These are phyloP conservation scores for Amphiduros pacificus DNA, from an alignment of 2,888 invertebrate genomes.

Conservation along the genomic window DNA sequence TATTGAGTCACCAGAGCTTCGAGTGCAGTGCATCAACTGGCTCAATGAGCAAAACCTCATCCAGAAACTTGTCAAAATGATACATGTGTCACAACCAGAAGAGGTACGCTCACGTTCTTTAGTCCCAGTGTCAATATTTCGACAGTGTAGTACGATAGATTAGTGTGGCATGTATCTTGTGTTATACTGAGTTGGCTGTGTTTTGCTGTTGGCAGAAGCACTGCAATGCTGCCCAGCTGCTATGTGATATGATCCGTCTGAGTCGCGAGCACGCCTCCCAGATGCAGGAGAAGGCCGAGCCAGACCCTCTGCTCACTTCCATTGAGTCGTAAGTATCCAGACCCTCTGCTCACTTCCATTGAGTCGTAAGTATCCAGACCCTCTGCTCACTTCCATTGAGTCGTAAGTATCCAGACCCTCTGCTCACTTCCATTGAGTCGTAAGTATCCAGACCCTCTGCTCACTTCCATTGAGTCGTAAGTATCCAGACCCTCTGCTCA, in stretches of 20 bases:
- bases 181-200: not conserved
- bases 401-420: constrained; percentile 73
- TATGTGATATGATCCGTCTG: constrained; percentile 80
- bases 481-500: constrained; percentile 42
- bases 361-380: constrained; percentile 75
- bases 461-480: constrained; percentile 76
- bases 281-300: constrained; percentile 66
- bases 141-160: not conserved
- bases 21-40: constrained; percentile 69
- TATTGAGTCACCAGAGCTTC: constrained; percentile 71
- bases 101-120: too few relatives aligned
- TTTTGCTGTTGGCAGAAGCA: constrained; percentile 65
- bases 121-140: constrained; percentile 3
- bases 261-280: constrained; percentile 57
- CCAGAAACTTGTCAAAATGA: constrained; percentile 73
- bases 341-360: constrained; percentile 74
- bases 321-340: constrained; percentile 74
- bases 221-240: constrained; percentile 82
- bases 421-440: constrained; percentile 76
- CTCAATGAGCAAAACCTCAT: constrained; percentile 84
- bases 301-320: constrained; percentile 73
- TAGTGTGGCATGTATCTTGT: not conserved
- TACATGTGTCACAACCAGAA: constrained; percentile 70
- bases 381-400: constrained; percentile 74
- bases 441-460: constrained; percentile 59